phyloP scores from a whole-genome alignment of 2,113 vertebrate species.

The Sebastes fasciatus region DNA sequence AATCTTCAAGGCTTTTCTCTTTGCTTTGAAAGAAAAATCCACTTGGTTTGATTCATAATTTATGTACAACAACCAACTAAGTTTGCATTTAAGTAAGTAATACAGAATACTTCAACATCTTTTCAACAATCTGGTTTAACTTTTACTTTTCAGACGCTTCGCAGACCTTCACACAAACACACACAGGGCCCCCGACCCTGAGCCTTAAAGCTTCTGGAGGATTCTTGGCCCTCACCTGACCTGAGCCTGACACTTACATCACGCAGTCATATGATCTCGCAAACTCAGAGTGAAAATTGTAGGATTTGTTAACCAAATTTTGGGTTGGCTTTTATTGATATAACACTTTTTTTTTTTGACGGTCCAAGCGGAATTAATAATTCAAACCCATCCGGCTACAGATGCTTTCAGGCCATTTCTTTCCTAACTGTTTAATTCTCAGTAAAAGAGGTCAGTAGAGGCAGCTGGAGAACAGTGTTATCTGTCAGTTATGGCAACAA shows the following conservation, averaged over 20 bases:
- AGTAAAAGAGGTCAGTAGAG: background rate
- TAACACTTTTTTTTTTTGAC: background rate
- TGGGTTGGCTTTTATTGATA: background rate
- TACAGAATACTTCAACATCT: background rate
- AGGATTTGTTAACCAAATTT: conserved; percentile 23
- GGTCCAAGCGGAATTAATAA: background rate
- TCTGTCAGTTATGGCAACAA: conserved; percentile 1
- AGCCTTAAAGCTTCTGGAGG: conserved; percentile 37
- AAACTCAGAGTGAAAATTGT: conserved; percentile 12
- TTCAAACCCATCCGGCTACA: background rate
- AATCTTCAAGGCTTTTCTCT: background rate
- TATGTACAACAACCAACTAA: background rate
- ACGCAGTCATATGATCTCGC: conserved; percentile 54
- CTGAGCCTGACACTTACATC: conserved; percentile 43
- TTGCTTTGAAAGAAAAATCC: background rate
- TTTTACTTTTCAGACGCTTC: background rate
- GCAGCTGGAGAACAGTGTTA: background rate
- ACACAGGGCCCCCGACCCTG: background rate
- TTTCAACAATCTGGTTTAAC: background rate
- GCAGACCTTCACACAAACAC: background rate
- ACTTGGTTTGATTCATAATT: background rate
- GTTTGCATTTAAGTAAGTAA: no score
- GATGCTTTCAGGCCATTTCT: background rate
- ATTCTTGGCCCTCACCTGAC: conserved; percentile 48
- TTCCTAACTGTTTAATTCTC: background rate